Evolutionary conservation across 2,113 vertebrate genomes (phyloP), one percentile per base, ranked within the genome.

Genomic region (Nettapus auritus): DNA sequence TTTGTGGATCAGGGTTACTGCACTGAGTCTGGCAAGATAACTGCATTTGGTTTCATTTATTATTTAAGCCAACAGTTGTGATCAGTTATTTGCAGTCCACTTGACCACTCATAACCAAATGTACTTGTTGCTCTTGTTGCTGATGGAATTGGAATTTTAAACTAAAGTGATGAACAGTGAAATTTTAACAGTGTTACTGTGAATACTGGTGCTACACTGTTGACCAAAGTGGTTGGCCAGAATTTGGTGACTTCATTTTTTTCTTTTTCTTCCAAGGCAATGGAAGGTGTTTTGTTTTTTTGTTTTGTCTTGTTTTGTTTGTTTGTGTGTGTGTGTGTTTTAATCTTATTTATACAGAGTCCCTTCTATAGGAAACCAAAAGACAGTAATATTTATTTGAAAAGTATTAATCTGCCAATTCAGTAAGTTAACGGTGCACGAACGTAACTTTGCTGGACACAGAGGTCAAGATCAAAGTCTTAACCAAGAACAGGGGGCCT

Each of bases 181-280:
- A 78, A 78, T 67, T 23, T 88, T 86, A 55, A 46, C 66, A 62
- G 20, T 7, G 5, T 20, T 63, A 67, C 15, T 63, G 12, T 0
- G 0, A 86, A 50, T 56, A 8, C 0, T 70, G 8, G 52, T 74
- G 10, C 3, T 64, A 29, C 11, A 67, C 9, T 46, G 20, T 33
- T 63, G 40, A 50, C 42, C 67, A 44, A 86, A 75, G 14, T 33
- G 2, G 2, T 77, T 53, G 56, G 17, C 15, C 26, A 88, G 25
- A 71, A 70, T 84, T 81, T 59, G 11, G 19, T 22, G 11, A 55
- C 36, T 55, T 53, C 52, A 3, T 4, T 13, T 6, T 31, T 70
- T 9, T 11, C 20, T 50, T 50, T 55, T 86, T 74, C 63, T 77
- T 40, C 9, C 10, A 62, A 20, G 23, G 23, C 5, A 88, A 66